These are phyloP conservation scores for Noctua fimbriata DNA, from an alignment of 2,888 invertebrate genomes.

Conservation along the genomic window DNA sequence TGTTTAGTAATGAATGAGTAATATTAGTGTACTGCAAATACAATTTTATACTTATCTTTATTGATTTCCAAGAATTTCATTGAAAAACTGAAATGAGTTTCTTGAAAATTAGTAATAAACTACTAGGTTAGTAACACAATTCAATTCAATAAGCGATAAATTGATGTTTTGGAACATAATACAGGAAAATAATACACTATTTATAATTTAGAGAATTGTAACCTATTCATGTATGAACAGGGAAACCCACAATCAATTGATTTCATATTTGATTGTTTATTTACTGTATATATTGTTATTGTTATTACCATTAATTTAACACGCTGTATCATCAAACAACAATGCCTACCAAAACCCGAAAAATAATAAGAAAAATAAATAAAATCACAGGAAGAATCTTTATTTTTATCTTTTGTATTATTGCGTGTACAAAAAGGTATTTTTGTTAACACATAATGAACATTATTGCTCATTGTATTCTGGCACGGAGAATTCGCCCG, in stretches of 20 bases:
- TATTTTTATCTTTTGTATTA: not conserved
- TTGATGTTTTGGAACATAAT: not conserved
- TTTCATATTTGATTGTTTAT: constrained; percentile 3
- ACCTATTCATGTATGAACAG: constrained; percentile 1
- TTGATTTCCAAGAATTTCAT: not conserved
- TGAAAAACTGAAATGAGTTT: not conserved
- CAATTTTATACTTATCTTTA: not conserved
- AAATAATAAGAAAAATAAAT: constrained; percentile 13
- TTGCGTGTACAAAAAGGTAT: constrained; percentile 6
- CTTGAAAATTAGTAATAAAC: not conserved
- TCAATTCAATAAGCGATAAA: not conserved
- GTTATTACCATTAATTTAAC: not conserved
- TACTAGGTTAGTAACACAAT: not conserved
- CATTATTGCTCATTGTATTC: constrained; percentile 28
- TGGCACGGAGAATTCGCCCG: constrained; percentile 20
- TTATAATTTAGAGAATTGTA: not conserved
- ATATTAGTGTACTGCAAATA: not conserved
- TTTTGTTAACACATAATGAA: constrained; percentile 30
- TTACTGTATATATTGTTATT: not conserved
- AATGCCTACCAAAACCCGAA: not conserved
- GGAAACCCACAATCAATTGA: not conserved
- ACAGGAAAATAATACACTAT: not conserved
- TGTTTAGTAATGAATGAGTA: not conserved
- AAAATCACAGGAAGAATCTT: constrained; percentile 17
- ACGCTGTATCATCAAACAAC: not conserved